Evolutionary conservation across 2,113 vertebrate genomes (phyloP), one percentile per base, ranked within the genome.

Genomic region (Cyphomyrus discorhynchus): DNA sequence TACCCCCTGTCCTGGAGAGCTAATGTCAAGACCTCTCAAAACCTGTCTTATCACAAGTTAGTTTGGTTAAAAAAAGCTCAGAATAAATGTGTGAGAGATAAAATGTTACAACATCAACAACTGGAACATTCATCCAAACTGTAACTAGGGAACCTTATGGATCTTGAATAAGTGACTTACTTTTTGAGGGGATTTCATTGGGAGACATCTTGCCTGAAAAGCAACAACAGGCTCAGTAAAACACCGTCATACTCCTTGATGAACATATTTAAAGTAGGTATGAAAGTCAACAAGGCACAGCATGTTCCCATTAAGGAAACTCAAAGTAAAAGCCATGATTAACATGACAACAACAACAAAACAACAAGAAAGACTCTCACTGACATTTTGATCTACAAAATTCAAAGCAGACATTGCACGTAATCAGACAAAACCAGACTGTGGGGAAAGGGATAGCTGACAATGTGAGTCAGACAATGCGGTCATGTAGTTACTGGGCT

Each of bases 131-230:
- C 35, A 77, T 17, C 15, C 35, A 42, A 19, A 80, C 13, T 42
- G 13, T 42, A 80, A 77, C 35, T 7, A 4, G 70, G 70, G 10
- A 58, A 24, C 3, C 9, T 24, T 35, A 31, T 42, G 74, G 70
- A n/a, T 17, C 6, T 53, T 27, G 27, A 21, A 49, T 31, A 21
- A 85, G 11, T 31, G 4, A 92, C 92, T 93, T 89, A 93, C 92
- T 90, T 35, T 88, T 91, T 89, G 89, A 49, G 88, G 70, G 90
- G 50, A 49, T 90, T 80, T 87, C 87, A 53, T 56, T 42, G 11
- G 85, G 47, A 24, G 91, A 77, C 24, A 21, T 86, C 90, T 92
- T 91, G 90, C 92, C 92, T 93, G 47, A 88, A 92, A 45, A 91
- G 47, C 24, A 87, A 74, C 56, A 88, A 53, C 45, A 87, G 24